Conservation (phyloP, 2,113 vertebrate species). For the Eulemur rufifrons region DNA sequence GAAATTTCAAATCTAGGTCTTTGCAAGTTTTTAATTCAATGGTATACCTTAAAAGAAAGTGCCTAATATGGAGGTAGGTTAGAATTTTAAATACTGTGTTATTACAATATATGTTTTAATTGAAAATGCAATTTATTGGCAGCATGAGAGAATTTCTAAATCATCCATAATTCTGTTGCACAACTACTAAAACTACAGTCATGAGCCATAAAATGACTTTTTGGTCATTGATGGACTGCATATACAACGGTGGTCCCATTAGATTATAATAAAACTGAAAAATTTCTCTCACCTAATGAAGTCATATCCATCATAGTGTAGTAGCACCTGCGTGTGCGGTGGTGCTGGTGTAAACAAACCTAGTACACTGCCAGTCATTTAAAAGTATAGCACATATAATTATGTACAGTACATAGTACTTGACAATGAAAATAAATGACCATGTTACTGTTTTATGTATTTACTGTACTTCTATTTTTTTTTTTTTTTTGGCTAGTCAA, state of each 20-base stretch:
- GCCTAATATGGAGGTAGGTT: not conserved
- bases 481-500: not conserved
- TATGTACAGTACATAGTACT: not conserved
- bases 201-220: not conserved
- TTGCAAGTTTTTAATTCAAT: not conserved
- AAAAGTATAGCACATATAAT: not conserved
- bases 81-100: not conserved
- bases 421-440: not conserved
- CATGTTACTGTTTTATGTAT: not conserved
- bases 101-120: constrained; percentile 5
- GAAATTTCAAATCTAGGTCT: constrained; percentile 5
- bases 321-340: not conserved
- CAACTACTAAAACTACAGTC: not conserved
- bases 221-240: not conserved
- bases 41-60: not conserved
- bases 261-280: not conserved
- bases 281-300: not conserved
- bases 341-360: not conserved
- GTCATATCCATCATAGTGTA: not conserved
- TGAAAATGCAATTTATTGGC: not conserved
- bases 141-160: not conserved
- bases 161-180: not conserved
- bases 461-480: not conserved
- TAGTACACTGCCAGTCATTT: not conserved
- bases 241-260: not conserved